These are phyloP conservation scores for Psilopogon haemacephalus DNA, from an alignment of 2,113 vertebrate species.

Conservation along the genomic window DNA sequence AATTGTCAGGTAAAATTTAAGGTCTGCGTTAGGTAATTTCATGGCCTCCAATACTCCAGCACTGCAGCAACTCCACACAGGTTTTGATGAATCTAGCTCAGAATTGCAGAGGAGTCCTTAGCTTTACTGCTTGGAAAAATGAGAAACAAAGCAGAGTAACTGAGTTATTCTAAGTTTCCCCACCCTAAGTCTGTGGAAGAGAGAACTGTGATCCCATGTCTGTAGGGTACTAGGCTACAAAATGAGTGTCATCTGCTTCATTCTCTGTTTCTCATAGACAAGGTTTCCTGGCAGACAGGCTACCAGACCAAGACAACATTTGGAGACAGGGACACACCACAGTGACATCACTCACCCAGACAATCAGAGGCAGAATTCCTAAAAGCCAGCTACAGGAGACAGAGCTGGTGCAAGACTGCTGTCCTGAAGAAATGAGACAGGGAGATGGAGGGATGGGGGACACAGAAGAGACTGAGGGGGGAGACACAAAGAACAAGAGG, in stretches of 20 bases:
- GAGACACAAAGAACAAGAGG: not conserved
- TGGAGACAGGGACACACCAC: not conserved
- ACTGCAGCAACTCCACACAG: not conserved
- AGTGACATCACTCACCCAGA: not conserved
- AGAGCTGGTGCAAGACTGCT: not conserved
- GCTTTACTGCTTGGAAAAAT: not conserved
- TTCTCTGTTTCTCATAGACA: not conserved
- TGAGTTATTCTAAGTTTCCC: not conserved
- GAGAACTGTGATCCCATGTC: not conserved
- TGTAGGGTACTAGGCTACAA: not conserved
- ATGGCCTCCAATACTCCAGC: not conserved
- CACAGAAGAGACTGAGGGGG: too few species aligned
- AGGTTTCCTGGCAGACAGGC: not conserved
- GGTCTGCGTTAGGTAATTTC: not conserved
- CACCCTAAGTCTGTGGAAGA: not conserved
- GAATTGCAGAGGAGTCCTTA: not conserved
- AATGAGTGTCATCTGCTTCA: not conserved
- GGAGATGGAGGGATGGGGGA: not conserved
- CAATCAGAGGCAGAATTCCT: not conserved
- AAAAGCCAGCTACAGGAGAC: not conserved
- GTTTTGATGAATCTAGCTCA: not conserved
- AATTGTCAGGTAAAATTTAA: not conserved
- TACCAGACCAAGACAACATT: rapidly evolving
- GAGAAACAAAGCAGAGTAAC: not conserved
- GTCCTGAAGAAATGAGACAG: not conserved